A percentile compares a stretch with the other conserved stretches of the same genome.
Evolutionary conservation across 2,113 vertebrate genomes (phyloP).

Genomic region (Astatoreochromis straeleni): DNA sequence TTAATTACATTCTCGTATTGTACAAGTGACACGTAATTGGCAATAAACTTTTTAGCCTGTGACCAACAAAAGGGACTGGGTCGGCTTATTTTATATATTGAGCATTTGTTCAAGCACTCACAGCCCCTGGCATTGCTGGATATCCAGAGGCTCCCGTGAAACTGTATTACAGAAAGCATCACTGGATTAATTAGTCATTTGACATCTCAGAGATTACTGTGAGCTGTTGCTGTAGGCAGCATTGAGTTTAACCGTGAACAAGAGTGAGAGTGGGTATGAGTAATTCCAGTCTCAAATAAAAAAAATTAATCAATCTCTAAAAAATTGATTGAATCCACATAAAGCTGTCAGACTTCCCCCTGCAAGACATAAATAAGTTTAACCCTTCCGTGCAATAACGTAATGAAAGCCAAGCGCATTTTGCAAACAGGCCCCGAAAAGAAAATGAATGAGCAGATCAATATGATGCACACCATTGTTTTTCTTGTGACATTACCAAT

Average conservation of each 20-base stretch:
- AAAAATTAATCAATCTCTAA: not conserved
- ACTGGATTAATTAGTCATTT: constrained; percentile 46
- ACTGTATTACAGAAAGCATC: not conserved
- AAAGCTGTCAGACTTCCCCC: constrained; percentile 1
- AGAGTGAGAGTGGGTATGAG: not conserved
- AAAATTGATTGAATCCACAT: constrained; percentile 5
- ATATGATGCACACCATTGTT: not conserved
- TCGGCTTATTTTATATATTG: not conserved
- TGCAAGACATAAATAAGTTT: not conserved
- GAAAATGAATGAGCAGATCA: not conserved
- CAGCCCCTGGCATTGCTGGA: not conserved
- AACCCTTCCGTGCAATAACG: not conserved
- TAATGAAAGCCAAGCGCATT: not conserved
- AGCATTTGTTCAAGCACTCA: not conserved
- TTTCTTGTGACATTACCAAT: not conserved
- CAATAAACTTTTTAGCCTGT: not conserved
- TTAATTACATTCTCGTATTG: not conserved
- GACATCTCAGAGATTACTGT: constrained; percentile 25
- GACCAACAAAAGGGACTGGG: not conserved
- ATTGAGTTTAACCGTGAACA: not conserved
- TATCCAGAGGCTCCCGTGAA: not conserved
- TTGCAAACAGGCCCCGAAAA: not conserved
- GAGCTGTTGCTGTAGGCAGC: constrained; percentile 13
- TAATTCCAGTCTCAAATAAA: constrained; percentile 25
- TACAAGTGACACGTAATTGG: not conserved